A percentile compares a stretch with the other conserved stretches of the same genome.
Evolutionary conservation across 2,113 vertebrate species (phyloP).

Genomic region (Calypte anna): DNA sequence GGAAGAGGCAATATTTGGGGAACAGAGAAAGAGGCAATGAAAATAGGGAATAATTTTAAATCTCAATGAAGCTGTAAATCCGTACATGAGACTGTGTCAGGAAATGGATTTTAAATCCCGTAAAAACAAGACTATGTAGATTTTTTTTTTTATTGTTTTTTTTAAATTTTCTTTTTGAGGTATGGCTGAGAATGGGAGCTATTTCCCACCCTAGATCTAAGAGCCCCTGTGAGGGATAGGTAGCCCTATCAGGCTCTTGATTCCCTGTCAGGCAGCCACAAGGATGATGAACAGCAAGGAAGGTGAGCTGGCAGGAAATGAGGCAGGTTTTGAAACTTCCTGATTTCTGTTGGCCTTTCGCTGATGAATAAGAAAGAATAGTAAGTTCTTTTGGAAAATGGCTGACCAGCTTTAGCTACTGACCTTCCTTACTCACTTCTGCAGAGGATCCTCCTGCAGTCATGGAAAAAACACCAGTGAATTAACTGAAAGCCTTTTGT

Average conservation of each 20-base stretch:
- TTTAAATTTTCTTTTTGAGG: not conserved
- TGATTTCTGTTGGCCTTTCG: not conserved
- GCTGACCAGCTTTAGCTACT: not conserved
- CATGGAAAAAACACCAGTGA: not conserved
- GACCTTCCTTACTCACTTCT: conserved; percentile 35
- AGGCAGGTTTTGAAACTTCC: not conserved
- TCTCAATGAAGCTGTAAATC: not conserved
- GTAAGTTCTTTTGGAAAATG: conserved; percentile 25
- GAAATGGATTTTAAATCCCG: not conserved
- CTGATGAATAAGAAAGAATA: not conserved
- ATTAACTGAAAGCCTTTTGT: not conserved
- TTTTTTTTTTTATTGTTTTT: not conserved
- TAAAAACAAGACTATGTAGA: not conserved
- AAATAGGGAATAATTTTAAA: not conserved
- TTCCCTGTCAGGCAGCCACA: not conserved
- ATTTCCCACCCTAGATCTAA: not conserved
- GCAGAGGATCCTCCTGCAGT: not conserved
- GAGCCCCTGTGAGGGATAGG: not conserved
- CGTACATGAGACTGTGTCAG: not conserved
- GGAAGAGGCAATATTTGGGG: not conserved
- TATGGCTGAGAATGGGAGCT: not conserved
- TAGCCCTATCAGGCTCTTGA: not conserved
- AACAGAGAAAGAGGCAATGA: not conserved
- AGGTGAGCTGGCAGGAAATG: not conserved
- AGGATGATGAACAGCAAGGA: not conserved